Evolutionary conservation across 2,888 invertebrate genomes (phyloP).

Genomic region (Caenorhabditis sp.): DNA sequence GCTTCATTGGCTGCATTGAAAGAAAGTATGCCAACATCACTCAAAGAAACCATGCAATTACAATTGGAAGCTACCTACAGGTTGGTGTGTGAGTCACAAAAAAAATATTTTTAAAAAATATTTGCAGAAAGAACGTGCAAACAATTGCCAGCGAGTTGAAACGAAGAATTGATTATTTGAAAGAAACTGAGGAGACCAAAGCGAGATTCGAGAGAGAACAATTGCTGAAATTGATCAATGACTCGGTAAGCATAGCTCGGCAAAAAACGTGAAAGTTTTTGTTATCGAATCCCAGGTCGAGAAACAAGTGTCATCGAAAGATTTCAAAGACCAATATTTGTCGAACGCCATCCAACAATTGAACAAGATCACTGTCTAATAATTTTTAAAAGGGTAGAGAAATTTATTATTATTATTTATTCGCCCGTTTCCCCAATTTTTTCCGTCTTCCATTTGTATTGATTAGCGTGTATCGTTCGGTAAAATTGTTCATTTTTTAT

Average conservation of each 20-base stretch:
- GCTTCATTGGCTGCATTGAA: slow-evolving; percentile 63
- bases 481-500: slow-evolving; percentile 2
- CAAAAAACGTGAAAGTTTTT: too few species aligned
- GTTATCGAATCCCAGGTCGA: slow-evolving; percentile 51
- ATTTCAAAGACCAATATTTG: slow-evolving; percentile 66
- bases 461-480: not conserved
- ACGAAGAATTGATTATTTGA: slow-evolving; percentile 81
- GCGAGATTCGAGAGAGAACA: slow-evolving; percentile 87
- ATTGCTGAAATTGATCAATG: slow-evolving; percentile 92
- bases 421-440: not conserved
- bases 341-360: slow-evolving; percentile 65
- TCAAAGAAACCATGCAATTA: slow-evolving; percentile 84
- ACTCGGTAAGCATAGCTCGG: slow-evolving; percentile 77
- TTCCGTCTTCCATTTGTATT: slow-evolving; percentile 3
- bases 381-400: not conserved
- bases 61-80: slow-evolving; percentile 92
- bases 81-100: slow-evolving; percentile 13
- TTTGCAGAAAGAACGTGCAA: slow-evolving; percentile 60
- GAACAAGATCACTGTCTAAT: slow-evolving; percentile 48
- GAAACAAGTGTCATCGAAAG: slow-evolving; percentile 58
- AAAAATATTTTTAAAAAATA: slow-evolving; percentile 18
- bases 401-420: not conserved
- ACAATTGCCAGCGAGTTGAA: slow-evolving; percentile 64
- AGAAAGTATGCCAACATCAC: slow-evolving; percentile 64
- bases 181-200: slow-evolving; percentile 82